Evolutionary conservation across 2,113 vertebrate genomes (phyloP).

Genomic region (Brachyhypopomus occidentalis): DNA sequence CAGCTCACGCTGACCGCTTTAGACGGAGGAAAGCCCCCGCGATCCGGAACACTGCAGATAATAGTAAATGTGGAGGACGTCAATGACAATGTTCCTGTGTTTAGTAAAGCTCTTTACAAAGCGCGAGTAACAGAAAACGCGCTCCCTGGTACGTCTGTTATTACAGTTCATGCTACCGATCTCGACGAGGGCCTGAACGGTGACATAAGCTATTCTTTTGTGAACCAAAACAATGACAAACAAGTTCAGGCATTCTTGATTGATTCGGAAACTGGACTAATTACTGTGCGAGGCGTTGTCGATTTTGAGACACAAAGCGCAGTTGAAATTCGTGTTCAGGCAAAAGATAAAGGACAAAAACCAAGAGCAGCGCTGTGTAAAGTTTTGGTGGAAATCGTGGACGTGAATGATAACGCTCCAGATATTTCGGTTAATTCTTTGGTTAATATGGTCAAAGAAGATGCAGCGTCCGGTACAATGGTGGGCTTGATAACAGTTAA

Average conservation of each 20-base stretch:
- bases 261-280: constrained; percentile 42
- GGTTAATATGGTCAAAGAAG: constrained; percentile 76
- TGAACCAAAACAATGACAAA: constrained; percentile 1
- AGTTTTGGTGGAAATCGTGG: constrained; percentile 62
- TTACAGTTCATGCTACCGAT: constrained; percentile 49
- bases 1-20: constrained; percentile 53
- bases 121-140: constrained; percentile 49
- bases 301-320: constrained; percentile 54
- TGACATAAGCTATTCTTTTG: constrained; percentile 53
- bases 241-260: constrained; percentile 43
- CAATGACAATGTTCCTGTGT: constrained; percentile 55
- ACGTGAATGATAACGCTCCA: constrained; percentile 80
- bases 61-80: constrained; percentile 38
- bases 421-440: constrained; percentile 79
- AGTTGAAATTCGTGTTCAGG: constrained; percentile 64
- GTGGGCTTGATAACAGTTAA: constrained; percentile 80
- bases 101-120: constrained; percentile 51
- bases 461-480: constrained; percentile 74
- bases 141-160: constrained; percentile 33
- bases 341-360: constrained; percentile 56
- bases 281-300: constrained; percentile 40
- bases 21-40: constrained; percentile 59
- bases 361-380: constrained; percentile 54
- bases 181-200: constrained; percentile 54
- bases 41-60: constrained; percentile 45